Percentiles rank a stretch among this genome's conserved stretches.
Conservation (phyloP, 2,888 invertebrate genomes). For the Drosophila austrosaltans region DNA sequence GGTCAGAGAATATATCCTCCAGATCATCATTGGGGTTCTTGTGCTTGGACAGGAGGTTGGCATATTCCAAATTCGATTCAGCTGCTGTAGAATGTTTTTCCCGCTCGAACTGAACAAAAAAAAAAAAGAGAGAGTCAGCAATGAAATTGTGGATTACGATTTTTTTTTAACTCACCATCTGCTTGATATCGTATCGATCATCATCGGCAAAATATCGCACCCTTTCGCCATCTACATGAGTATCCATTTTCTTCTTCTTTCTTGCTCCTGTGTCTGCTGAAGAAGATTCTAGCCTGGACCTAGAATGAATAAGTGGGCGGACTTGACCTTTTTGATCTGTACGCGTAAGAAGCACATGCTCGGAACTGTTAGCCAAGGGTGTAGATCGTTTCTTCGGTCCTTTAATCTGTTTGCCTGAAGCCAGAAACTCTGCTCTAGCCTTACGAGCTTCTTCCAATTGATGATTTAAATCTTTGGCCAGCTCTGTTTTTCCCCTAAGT, state of each 20-base stretch:
- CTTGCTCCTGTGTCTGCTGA: constrained; percentile 72
- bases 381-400: constrained; percentile 2
- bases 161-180: constrained; percentile 87
- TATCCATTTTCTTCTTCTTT: constrained; percentile 84
- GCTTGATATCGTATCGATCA: constrained; percentile 92
- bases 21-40: constrained; percentile 88
- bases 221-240: constrained; percentile 89
- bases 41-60: constrained; percentile 88
- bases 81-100: constrained; percentile 92
- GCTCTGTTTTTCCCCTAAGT: constrained; percentile 91
- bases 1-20: constrained; percentile 93
- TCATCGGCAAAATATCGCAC: constrained; percentile 94
- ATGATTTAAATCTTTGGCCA: constrained; percentile 88
- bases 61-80: constrained; percentile 92
- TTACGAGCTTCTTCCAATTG: constrained; percentile 90
- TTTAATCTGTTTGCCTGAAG: constrained; percentile 34
- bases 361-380: constrained; percentile 3
- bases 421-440: constrained; percentile 68
- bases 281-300: not conserved
- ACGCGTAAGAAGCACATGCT: constrained; percentile 87
- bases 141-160: not conserved
- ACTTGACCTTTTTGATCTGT: constrained; percentile 88
- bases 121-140: not conserved
- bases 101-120: constrained; percentile 87
- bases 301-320: constrained; percentile 85